These are phyloP conservation scores for Loris lydekkerianus DNA, from an alignment of 2,797 vertebrate species.

Conservation along the genomic window DNA sequence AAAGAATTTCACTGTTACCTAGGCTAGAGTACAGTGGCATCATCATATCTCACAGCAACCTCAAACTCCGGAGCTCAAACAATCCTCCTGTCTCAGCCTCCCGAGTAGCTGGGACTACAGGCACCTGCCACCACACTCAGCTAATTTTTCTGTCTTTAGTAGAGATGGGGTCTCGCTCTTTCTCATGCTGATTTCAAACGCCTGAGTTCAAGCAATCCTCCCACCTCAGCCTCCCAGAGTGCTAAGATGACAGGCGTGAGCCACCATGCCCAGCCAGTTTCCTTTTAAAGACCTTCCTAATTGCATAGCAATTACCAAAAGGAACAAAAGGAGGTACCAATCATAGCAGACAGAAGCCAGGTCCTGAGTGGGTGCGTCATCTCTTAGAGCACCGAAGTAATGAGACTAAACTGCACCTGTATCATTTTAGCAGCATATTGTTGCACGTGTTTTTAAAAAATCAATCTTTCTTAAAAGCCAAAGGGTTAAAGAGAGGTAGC, in stretches of 20 bases:
- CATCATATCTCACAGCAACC: too few relatives aligned
- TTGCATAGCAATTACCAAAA: neutral
- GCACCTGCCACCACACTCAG: too few relatives aligned
- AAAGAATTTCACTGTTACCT: too few relatives aligned
- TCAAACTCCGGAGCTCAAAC: too few relatives aligned
- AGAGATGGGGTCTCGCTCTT: too few relatives aligned
- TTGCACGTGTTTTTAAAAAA: constrained; percentile 66
- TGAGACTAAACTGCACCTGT: neutral
- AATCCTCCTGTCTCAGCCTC: too few relatives aligned
- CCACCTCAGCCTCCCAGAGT: neutral
- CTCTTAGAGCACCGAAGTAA: neutral
- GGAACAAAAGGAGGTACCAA: neutral
- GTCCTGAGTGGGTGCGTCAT: fast-evolving
- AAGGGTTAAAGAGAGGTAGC: constrained; percentile 85
- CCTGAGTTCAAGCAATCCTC: too few relatives aligned
- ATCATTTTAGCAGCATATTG: constrained; percentile 18
- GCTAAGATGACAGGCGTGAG: neutral
- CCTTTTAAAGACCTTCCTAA: neutral
- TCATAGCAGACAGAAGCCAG: neutral
- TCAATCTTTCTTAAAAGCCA: constrained; percentile 83
- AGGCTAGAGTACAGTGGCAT: too few relatives aligned
- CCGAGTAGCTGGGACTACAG: neutral
- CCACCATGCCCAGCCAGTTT: neutral
- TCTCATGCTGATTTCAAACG: too few relatives aligned
- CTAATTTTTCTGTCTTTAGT: too few relatives aligned